phyloP scores from a whole-genome alignment of 2,888 invertebrate genomes.

The Dione juno region DNA sequence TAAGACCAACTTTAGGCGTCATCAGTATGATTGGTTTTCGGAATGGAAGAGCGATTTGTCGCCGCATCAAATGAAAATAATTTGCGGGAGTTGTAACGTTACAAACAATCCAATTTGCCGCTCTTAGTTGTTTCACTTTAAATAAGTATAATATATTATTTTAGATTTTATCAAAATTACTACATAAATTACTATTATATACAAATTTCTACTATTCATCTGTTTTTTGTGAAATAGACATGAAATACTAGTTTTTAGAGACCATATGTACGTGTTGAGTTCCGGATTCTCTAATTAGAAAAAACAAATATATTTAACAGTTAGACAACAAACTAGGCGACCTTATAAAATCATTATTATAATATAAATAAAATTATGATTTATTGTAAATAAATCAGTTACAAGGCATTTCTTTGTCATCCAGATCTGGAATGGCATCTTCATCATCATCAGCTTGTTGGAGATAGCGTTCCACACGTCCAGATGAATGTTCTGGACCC shows the following conservation, averaged over 20 bases:
- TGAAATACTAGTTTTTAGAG: too few relatives aligned
- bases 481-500: conserved; percentile 88
- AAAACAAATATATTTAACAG: too few relatives aligned
- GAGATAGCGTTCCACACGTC: conserved; percentile 87
- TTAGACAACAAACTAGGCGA: too few relatives aligned
- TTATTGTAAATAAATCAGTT: conserved; percentile 47
- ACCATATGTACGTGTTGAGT: too few relatives aligned
- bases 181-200: background rate
- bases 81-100: conserved; percentile 91
- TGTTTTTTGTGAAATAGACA: too few relatives aligned
- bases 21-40: conserved; percentile 90
- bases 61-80: conserved; percentile 89
- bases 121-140: conserved; percentile 87
- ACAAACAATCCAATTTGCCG: conserved; percentile 87
- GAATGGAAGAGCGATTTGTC: conserved; percentile 90
- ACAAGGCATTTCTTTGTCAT: conserved; percentile 80
- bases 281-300: too few relatives aligned
- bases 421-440: conserved; percentile 83
- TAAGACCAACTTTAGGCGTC: conserved; percentile 90
- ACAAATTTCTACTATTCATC: too few relatives aligned
- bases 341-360: too few relatives aligned
- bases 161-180: too few relatives aligned
- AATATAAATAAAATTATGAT: too few relatives aligned
- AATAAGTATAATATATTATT: background rate
- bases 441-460: conserved; percentile 85